Base-by-base conservation (phyloP, 2,797 vertebrate species). In the Varecia variegata region DNA sequence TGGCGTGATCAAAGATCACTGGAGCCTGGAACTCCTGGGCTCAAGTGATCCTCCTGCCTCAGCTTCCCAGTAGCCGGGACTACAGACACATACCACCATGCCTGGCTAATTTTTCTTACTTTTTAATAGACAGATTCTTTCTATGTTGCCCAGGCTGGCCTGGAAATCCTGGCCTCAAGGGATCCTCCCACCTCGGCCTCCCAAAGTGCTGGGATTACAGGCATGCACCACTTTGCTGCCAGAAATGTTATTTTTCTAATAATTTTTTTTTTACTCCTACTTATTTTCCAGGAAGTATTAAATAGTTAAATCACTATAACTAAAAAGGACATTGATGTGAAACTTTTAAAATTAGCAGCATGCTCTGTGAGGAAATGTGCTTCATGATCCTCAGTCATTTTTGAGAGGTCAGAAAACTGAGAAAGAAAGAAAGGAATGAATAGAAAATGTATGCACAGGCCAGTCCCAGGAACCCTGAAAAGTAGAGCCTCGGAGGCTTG, bases 401-500 rank as follows among this genome's bases (percentile, higher is more conserved):
- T 25, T 38, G 60, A 89, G n/a, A 76, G 9, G 43, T 70, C 65
- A 30, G 58, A 68, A 68, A 60, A 12, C 3, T 9, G 17, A 25
- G 13, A 2, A 38, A 14, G 18, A 67, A 58, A 43, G 13, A 52
- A 73, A 70, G 5, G 4, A 20, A 15, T 38, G 50, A 38, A 21
- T 40, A 77, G 32, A 86, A 86, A 45, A 56, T 14, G 0, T 11
- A 54, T 8, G 4, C 40, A 15, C 1, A 35, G 21, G 10, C 14
- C 9, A 2, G 2, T 32, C 21, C 3, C 27, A 6, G 43, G 43
- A 56, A 27, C 20, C 52, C 7, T 6, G 17, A 73, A 15, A 5
- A 35, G 0, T 9, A 9, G 9, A 38, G 30, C 13, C 0, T 1
- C 1, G 2, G 21, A 71, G 6, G 1, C 3, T 14, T 6, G 25